Evolutionary conservation across 2,888 invertebrate genomes (phyloP), one percentile per base, ranked within the genome.

Genomic region (Microplitis deprimator): DNA sequence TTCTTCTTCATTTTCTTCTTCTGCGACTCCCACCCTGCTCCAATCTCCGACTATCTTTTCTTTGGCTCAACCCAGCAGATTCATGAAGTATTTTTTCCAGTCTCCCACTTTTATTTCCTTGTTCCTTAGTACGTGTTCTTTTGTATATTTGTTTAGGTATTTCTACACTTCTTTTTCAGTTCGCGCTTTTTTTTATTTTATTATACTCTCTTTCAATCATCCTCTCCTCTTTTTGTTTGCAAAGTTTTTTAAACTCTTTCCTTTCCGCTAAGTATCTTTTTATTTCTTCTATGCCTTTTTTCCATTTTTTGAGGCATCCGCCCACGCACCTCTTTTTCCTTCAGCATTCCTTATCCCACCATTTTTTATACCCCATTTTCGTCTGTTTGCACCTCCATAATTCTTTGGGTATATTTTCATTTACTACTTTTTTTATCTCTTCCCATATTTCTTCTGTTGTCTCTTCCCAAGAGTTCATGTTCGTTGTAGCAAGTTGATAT

Each of bases 301-400:
- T 59, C 72, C 50, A 61, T n/a, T 60, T 13, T 39, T 38, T 72
- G 17, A 68, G 50, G n/a, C 29, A 16, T 38, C 41, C 39, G 16
- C 70, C 70, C 17, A 77, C 65, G n/a, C 41, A 68, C 50, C n/a
- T 60, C 39, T 75, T 71, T 29, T 50, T 68, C 10, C 41, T 67
- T 10, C 10, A 41, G 5, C 72, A 75, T 16, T 76, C 73, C 1
- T 13, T 71, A 41, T 75, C 74, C 74, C 77, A 74, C 74, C 70
- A 74, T 16, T 68, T 64, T 17, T 20, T 64, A 17, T n/a, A 10
- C 41, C 60, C 7, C 4, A n/a, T 65, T 16, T n/a, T 40, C 10
- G 50, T 29, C 17, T 29, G 17, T 29, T 20, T 75, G 50, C 60
- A 1, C 13, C 16, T 38, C 39, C 10, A 16, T 1, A 13, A 68